Evolutionary conservation across 2,797 vertebrate species (phyloP), one percentile per base, ranked within the genome.

Genomic region (Champsocephalus gunnari): DNA sequence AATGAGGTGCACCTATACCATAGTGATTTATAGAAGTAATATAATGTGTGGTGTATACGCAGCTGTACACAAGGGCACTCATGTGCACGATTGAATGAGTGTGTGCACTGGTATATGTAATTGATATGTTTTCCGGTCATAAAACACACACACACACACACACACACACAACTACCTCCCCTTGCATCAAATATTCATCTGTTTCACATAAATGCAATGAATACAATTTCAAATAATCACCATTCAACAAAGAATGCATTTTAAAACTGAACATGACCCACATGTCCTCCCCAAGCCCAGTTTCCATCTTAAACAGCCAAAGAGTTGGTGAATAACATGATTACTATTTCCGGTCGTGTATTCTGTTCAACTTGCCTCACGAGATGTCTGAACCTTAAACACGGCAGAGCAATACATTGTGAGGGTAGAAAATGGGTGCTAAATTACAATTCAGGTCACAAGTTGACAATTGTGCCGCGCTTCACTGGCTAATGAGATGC

Each of bases 31-130:
- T 62, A 32, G 57, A 62, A 53, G 54, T 61, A 73, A 67, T 81
- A 72, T 79, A 53, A 9, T 56, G 48, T 80, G 56, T 19, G 50
- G 41, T 48, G 63, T 32, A 38, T 16, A 77, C 16, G 16, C 62
- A 71, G 57, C 73, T 74, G 66, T 80, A 72, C 74, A 65, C 69
- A 64, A 55, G 71, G 24, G 62, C 73, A 73, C 64, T 65, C 57
- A n/a, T 63, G 73, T 78, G 81, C 61, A 59, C 80, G 55, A 58
- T 34, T 21, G 53, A 64, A 83, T 81, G 66, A 82, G 34, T 55
- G 69, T 84, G 84, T 71, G 83, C 75, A 88, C 60, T 80, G 57
- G 50, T 66, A 75, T 82, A 77, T 83, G 83, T 90, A 89, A 87
- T 85, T 85, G 67, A 86, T 87, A 77, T 79, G 84, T 86, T 79